Percentiles rank a stretch among this genome's conserved stretches.
These are phyloP conservation scores for Crotalus horridus DNA, from an alignment of 2,113 vertebrate species.

Conservation along the genomic window DNA sequence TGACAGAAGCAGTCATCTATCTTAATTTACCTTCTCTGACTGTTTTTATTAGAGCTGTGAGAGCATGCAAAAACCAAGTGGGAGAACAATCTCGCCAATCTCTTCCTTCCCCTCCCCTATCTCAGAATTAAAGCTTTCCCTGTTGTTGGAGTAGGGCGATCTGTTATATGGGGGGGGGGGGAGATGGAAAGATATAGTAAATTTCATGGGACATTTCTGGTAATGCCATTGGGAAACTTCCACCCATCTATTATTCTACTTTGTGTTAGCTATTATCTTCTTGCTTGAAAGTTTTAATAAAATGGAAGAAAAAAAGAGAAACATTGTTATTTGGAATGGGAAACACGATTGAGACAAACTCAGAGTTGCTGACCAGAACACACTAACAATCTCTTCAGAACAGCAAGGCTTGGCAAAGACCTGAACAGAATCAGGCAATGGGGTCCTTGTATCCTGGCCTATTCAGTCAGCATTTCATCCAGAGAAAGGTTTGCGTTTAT, in stretches of 20 bases:
- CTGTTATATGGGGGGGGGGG: background rate
- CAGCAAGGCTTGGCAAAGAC: background rate
- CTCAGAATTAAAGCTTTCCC: conserved; percentile 22
- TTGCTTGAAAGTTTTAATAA: background rate
- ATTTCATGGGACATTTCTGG: conserved; percentile 6
- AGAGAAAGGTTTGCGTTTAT: background rate
- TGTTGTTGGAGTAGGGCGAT: conserved; percentile 3
- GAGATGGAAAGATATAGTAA: background rate
- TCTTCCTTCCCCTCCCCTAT: conserved; percentile 15
- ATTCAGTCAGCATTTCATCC: background rate
- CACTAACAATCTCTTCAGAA: background rate
- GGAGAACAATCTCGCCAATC: conserved; percentile 39
- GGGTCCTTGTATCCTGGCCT: background rate
- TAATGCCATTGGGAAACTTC: conserved; percentile 18
- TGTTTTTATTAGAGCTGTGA: conserved; percentile 67
- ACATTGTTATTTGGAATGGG: background rate
- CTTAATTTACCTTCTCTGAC: conserved; percentile 65
- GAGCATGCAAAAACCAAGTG: conserved; percentile 60
- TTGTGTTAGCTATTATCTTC: background rate
- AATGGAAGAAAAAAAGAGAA: background rate
- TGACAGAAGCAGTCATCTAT: conserved; percentile 59
- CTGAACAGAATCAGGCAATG: background rate
- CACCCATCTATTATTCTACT: background rate
- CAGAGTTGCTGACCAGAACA: conserved; percentile 5
- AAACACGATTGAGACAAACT: background rate